Base-by-base conservation (phyloP, 37 sponge, comb jelly and placozoan genomes). In the Aphrocallistes beatrix region DNA sequence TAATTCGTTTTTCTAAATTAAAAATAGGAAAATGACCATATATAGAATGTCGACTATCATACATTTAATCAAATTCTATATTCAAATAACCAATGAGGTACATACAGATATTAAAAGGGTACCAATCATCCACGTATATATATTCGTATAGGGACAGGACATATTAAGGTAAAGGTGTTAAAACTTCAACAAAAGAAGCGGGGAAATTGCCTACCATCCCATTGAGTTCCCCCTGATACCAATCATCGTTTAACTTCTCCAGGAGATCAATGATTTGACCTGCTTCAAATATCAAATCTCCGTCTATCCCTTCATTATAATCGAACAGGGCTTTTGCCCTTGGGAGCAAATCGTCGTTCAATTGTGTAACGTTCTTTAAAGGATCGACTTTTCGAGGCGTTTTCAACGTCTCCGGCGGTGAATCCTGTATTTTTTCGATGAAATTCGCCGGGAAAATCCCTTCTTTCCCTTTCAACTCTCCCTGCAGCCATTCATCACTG, bases 361-460 rank as follows among this genome's bases (percentile, higher is more conserved):
- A 19, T 60, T 60, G 75, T 19, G 75, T 60, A 28, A 8, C n/a
- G 3, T 19, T 3, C n/a, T 60, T 60, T 3, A 19, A 19, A 32
- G 21, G 17, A 60, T 8, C 8, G n/a, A 60, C 34, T 17, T 47
- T 17, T 21, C 17, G 49, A 47, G 49, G 17, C 17, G 49, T 47
- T 19, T 13, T 60, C n/a, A 30, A 30, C 10, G 75, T 60, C 8
- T 25, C n/a, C 17, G 49, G 49, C 13, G 49, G 17, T 21, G 17
- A 47, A 47, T 47, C 49, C 49, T 21, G 49, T 47, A 21, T 47
- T 60, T 60, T 28, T 23, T 86, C 47, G 28, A 87, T 85, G 32
- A 87, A 87, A 19, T 42, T 48, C 21, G 37, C 51, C 3, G 88
- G 88, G 34, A 87, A 87, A 37, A 87, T 87, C 9, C 88, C 88